Evolutionary conservation across 2,797 vertebrate species (phyloP), one percentile per base, ranked within the genome.

Genomic region (Esox lucius): DNA sequence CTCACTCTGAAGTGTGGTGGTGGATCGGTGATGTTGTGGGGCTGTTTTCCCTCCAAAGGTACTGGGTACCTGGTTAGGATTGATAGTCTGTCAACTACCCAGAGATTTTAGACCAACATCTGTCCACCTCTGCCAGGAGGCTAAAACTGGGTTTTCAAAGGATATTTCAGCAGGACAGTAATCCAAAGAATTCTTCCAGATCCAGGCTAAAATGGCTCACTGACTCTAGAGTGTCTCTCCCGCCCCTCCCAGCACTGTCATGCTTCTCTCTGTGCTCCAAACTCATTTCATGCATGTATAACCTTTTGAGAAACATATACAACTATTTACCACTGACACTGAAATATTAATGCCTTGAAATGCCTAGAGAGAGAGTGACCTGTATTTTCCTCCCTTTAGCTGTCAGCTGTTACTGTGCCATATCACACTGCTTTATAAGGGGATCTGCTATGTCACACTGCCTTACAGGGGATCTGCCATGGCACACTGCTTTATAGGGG

Each of bases 311-410:
- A 28, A 5, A 35, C n/a, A 22, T 26, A 49, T n/a, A 22, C 22
- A 35, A 19, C 64, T 51, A n/a, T 48, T 71, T 86, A 70, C 81
- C 78, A 68, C 24, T 0, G 75, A 2, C 75, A 73, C 84, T 86
- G 83, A 90, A 90, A 89, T 80, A 91, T 87, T 76, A 7, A 90
- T 86, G 75, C 73, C 78, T 53, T 74, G 84, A 87, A 88, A 42
- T 39, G 22, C 13, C 13, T 49, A 46, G 19, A 46, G 68, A 46
- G 73, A 75, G 68, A 70, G 79, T 28, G 24, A 69, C 39, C 26
- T 31, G 26, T 49, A 33, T 72, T 64, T 31, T 5, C 62, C 51
- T 70, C 69, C 70, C 31, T 1, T 46, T 71, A 28, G 68, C 49
- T 51, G 65, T 33, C 72, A 70, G 71, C 67, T 59, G 53, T 56